Conservation (phyloP, 1,140 invertebrate species). For the Saccostrea cuccullata region DNA sequence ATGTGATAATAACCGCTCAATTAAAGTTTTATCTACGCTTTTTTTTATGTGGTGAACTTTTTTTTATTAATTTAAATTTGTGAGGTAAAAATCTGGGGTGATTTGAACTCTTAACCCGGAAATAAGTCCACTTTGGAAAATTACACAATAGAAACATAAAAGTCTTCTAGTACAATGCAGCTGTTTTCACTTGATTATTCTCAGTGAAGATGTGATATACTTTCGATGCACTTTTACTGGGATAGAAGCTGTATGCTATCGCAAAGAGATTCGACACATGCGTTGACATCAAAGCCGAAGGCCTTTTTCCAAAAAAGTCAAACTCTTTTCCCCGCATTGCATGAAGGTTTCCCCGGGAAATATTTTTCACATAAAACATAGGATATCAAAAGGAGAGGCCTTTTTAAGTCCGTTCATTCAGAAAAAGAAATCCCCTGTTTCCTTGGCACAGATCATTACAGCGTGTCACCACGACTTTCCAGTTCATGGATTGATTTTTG, state of each 20-base stretch:
- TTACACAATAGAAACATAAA: neutral
- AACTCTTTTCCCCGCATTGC: neutral
- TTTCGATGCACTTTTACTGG: neutral
- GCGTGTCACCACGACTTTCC: too few relatives aligned
- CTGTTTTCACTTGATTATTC: neutral
- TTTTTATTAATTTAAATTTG: neutral
- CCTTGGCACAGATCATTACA: too few relatives aligned
- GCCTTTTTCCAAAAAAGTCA: neutral
- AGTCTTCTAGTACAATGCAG: neutral
- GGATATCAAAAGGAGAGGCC: too few relatives aligned
- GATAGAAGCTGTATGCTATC: neutral
- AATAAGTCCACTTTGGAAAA: neutral
- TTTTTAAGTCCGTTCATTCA: too few relatives aligned
- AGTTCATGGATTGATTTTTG: too few relatives aligned
- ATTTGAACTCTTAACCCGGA: neutral
- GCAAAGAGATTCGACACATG: neutral
- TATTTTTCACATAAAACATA: neutral
- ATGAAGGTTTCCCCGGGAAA: neutral
- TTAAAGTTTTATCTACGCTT: neutral
- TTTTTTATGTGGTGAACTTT: slow-evolving; percentile 2
- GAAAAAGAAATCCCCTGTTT: too few relatives aligned
- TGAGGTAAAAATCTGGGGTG: neutral
- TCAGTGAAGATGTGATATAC: neutral
- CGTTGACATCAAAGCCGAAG: neutral
- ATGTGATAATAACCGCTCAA: slow-evolving; percentile 8